Evolutionary conservation across 2,797 vertebrate species (phyloP), one percentile per base, ranked within the genome.

Genomic region (Clarias pachynema): DNA sequence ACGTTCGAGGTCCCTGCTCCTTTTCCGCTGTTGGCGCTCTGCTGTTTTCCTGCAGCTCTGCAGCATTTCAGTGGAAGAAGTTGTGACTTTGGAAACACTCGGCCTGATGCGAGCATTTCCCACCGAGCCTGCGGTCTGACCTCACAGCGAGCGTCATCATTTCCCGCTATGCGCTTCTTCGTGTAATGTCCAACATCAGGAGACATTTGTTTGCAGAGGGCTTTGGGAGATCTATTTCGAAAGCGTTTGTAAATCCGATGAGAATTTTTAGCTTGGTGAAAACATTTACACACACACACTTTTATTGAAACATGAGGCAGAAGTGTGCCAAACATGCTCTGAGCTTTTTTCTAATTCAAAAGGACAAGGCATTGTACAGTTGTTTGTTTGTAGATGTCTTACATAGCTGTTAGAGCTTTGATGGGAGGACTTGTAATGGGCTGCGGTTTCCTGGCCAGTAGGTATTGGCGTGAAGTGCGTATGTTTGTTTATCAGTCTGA

Each of bases 1-100:
- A 91, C 93, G 91, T 91, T 93, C 89, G 91, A 91, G 90, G 86
- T 78, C 85, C 86, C 89, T 89, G 81, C 86, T 94, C 91, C 68
- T 87, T 91, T 91, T 91, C 88, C 84, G 84, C 88, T 85, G 82
- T 89, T 81, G 90, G 82, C 88, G 66, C 87, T 70, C 82, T 82
- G 56, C 81, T 87, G 84, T 82, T 86, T 87, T 85, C 74, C 82
- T 56, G 81, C 81, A 79, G 84, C 79, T 72, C 86, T 75, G 69
- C 37, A 24, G 34, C 69, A 37, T 87, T 84, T 70, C 10, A 92
- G 79, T 16, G 84, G 86, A 81, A 78, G 22, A 57, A 72, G 53
- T 60, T 66, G 65, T 24, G 86, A 15, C 86, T 68, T 82, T 86
- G 70, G 75, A 87, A 84, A 79, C 63, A 80, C 85, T 75, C 89